These are phyloP conservation scores for Leptatherina wallacei DNA, from an alignment of 2,797 vertebrate species.

Conservation along the genomic window DNA sequence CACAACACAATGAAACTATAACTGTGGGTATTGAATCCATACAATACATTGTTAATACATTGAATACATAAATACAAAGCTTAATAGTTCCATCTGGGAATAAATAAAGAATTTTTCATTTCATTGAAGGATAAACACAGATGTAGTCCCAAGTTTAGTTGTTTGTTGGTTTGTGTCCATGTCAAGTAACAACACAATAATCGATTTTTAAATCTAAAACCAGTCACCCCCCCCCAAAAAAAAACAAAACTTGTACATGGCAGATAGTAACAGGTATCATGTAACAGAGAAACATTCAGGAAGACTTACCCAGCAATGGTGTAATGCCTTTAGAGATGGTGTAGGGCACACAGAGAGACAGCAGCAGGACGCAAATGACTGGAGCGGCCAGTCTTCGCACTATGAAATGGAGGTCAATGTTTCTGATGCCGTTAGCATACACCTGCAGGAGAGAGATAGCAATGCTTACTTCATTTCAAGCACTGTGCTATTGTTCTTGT, in stretches of 20 bases:
- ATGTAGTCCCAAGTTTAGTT: neutral
- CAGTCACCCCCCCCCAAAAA: too few species aligned
- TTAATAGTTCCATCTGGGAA: too few species aligned
- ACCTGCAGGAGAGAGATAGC: slow-evolving; percentile 78
- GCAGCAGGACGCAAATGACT: slow-evolving; percentile 91
- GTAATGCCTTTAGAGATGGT: slow-evolving; percentile 90
- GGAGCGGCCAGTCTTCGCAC: slow-evolving; percentile 92
- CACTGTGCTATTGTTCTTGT: neutral
- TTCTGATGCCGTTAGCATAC: slow-evolving; percentile 96
- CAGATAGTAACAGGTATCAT: too few species aligned
- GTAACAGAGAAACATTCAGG: neutral
- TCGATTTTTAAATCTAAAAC: neutral
- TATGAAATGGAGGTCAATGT: slow-evolving; percentile 97
- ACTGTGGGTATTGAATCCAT: too few species aligned
- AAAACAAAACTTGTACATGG: too few species aligned
- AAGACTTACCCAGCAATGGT: slow-evolving; percentile 85
- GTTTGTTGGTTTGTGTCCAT: neutral
- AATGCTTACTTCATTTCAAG: neutral
- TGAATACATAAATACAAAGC: too few species aligned
- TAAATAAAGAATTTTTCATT: too few species aligned
- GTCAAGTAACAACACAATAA: too few species aligned
- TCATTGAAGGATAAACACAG: neutral
- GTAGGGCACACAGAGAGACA: slow-evolving; percentile 93
- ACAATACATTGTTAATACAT: too few species aligned
- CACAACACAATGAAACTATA: too few species aligned